phyloP scores from a whole-genome alignment of 2,113 vertebrate genomes.

The Oenanthe melanoleuca region DNA sequence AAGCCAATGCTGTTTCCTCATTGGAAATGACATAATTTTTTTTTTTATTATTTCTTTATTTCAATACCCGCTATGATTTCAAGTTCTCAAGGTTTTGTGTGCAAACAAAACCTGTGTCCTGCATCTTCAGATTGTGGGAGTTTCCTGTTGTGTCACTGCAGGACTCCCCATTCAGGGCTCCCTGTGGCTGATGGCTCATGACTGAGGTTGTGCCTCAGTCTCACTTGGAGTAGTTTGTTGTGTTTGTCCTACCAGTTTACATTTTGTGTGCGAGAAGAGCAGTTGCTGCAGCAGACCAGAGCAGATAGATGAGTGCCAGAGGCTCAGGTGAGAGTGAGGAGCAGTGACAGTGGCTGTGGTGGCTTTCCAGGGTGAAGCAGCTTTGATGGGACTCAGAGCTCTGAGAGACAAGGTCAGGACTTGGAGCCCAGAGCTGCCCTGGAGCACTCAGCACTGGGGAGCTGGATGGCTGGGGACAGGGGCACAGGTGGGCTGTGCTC shows the following conservation, averaged over 20 bases:
- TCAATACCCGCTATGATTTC: background rate
- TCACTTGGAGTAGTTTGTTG: background rate
- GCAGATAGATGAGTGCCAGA: rapidly evolving
- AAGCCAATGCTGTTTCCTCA: background rate
- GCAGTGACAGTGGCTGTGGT: background rate
- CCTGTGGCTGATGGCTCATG: background rate
- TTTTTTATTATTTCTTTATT: background rate
- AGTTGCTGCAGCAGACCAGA: background rate
- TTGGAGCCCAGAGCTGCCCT: background rate
- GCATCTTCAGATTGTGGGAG: background rate
- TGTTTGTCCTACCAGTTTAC: background rate
- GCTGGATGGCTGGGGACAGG: background rate
- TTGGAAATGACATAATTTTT: background rate
- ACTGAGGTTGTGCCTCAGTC: background rate
- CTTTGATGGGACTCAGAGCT: background rate
- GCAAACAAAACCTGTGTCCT: rapidly evolving
- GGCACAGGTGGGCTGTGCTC: background rate
- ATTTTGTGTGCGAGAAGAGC: background rate
- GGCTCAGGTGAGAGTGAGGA: background rate
- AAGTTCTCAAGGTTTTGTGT: background rate
- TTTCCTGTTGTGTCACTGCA: background rate
- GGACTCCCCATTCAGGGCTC: background rate
- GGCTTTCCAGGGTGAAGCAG: background rate
- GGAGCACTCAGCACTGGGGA: background rate
- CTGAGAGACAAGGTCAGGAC: background rate